Conservation (phyloP, 2,113 vertebrate species). For the Gallinago jamesoni region DNA sequence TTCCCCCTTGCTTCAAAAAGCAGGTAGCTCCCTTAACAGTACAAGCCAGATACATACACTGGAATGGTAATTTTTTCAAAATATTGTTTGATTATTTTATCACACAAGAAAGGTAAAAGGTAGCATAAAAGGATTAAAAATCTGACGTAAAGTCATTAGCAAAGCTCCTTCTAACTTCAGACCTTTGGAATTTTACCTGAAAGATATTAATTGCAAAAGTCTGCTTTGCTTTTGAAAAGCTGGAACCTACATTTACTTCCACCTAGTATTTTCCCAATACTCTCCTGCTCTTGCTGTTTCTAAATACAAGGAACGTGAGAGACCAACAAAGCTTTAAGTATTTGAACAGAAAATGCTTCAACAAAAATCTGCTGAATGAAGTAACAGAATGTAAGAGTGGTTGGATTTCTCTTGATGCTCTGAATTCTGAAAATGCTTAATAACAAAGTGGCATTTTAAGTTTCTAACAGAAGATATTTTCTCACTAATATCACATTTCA, state of each 20-base stretch:
- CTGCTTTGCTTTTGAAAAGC: background rate
- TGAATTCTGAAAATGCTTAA: background rate
- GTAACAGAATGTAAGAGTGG: fast-evolving
- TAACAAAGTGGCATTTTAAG: background rate
- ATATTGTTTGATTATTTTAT: background rate
- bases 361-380: background rate
- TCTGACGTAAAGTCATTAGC: background rate
- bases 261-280: background rate
- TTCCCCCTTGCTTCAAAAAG: background rate
- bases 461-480: background rate
- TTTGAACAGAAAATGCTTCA: background rate
- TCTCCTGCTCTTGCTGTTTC: background rate
- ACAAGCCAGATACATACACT: background rate
- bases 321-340: background rate
- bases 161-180: background rate
- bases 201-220: background rate
- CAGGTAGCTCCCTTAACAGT: background rate
- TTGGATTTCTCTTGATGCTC: background rate
- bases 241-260: background rate
- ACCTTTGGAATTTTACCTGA: background rate
- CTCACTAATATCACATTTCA: background rate
- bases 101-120: background rate
- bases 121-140: background rate
- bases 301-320: background rate
- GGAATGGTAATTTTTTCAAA: background rate